Conservation (phyloP, 1,140 invertebrate species). For the Penaeus vannamei region DNA sequence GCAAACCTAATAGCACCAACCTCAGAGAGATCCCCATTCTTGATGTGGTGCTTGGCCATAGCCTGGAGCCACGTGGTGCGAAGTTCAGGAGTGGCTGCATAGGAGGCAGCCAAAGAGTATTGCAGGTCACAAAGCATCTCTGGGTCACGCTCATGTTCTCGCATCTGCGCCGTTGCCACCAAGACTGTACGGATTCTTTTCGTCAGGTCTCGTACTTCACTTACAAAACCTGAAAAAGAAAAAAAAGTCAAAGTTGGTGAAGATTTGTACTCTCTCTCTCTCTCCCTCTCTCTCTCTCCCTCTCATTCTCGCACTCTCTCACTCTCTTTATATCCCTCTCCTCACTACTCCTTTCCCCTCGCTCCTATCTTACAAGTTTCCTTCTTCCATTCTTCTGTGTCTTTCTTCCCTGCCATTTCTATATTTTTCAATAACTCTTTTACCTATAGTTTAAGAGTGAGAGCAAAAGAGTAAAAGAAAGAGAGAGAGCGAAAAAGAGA, state of each 20-base stretch:
- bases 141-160: constrained; percentile 89
- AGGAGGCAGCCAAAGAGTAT: constrained; percentile 93
- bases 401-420: too few relatives aligned
- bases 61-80: constrained; percentile 94
- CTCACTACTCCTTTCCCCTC: too few relatives aligned
- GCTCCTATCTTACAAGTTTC: too few relatives aligned
- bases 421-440: too few relatives aligned
- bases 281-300: too few relatives aligned
- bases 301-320: too few relatives aligned
- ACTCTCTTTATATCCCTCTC: too few relatives aligned
- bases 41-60: constrained; percentile 86
- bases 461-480: too few relatives aligned
- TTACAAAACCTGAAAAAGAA: constrained; percentile 79
- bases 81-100: constrained; percentile 93
- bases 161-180: constrained; percentile 93
- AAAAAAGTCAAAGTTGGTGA: neutral
- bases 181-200: constrained; percentile 92
- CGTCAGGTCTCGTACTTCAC: constrained; percentile 92
- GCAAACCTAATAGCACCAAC: constrained; percentile 70
- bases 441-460: too few relatives aligned
- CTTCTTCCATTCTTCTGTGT: too few relatives aligned
- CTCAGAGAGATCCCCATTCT: constrained; percentile 86
- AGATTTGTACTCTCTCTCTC: neutral
- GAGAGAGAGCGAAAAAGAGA: too few relatives aligned
- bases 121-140: constrained; percentile 94